Evolutionary conservation across 2,113 vertebrate genomes (phyloP).

Genomic region (Eira barbara): DNA sequence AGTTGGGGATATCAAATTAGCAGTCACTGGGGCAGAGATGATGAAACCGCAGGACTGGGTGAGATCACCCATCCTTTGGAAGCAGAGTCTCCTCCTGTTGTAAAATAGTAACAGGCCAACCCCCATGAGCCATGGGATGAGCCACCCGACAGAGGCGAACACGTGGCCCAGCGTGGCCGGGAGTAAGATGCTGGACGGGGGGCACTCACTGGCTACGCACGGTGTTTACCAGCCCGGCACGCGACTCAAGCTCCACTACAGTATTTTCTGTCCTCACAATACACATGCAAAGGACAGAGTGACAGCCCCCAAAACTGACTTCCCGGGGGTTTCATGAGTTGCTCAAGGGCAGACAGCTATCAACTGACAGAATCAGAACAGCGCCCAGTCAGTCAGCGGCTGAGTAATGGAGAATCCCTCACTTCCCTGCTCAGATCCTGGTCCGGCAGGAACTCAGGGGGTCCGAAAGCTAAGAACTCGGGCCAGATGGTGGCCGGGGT

Average conservation of each 20-base stretch:
- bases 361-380: not conserved
- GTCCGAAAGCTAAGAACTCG: not conserved
- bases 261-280: not conserved
- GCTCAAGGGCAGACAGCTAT: not conserved
- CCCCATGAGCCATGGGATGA: not conserved
- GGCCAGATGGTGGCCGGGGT: not conserved
- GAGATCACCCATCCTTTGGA: not conserved
- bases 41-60: not conserved
- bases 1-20: not conserved
- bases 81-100: not conserved
- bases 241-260: rapidly evolving
- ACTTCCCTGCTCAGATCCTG: not conserved
- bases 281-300: too few relatives aligned
- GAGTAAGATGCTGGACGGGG: too few relatives aligned
- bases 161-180: rapidly evolving
- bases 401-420: rapidly evolving
- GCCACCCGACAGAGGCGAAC: not conserved
- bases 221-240: too few relatives aligned
- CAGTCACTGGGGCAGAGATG: not conserved
- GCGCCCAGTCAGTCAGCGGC: rapidly evolving
- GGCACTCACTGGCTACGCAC: rapidly evolving
- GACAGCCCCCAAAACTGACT: not conserved
- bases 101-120: too few relatives aligned
- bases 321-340: rapidly evolving
- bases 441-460: not conserved